A percentile compares a stretch with the other conserved stretches of the same genome.
These are phyloP conservation scores for Tribolium castaneum DNA, from an alignment of 1,140 invertebrate species.

Conservation along the genomic window DNA sequence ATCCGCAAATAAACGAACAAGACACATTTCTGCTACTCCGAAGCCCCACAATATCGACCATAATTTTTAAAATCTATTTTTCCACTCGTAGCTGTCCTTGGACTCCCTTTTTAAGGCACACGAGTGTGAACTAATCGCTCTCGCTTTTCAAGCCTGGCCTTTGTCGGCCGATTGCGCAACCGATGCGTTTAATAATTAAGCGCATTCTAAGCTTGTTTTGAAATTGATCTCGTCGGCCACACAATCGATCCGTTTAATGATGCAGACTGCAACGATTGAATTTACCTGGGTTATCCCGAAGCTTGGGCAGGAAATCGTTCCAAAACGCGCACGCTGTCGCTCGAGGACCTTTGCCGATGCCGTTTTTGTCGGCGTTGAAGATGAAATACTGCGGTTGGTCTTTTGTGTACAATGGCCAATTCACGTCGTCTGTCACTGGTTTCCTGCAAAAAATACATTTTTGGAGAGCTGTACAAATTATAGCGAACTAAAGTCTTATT, in stretches of 20 bases:
- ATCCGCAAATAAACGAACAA: no score
- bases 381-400: conserved; percentile 89
- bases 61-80: no score
- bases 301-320: conserved; percentile 92
- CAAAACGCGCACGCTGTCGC: conserved; percentile 93
- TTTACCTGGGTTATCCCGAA: conserved; percentile 78
- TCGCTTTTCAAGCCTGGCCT: background rate
- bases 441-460: conserved; percentile 71
- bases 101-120: background rate
- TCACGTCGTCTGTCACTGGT: conserved; percentile 81
- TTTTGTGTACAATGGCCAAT: conserved; percentile 90
- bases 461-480: background rate
- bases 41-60: no score
- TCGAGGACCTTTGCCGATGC: conserved; percentile 82
- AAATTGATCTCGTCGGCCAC: background rate
- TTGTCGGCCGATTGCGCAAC: background rate
- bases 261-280: background rate
- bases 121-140: conserved; percentile 19
- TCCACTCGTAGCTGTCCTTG: background rate
- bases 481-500: no score
- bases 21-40: no score
- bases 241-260: background rate
- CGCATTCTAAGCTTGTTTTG: background rate
- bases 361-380: conserved; percentile 81
- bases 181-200: background rate